A percentile compares a stretch with the other conserved stretches of the same genome.
These are phyloP conservation scores for Cinclus cinclus DNA, from an alignment of 2,113 vertebrate genomes.

Conservation along the genomic window DNA sequence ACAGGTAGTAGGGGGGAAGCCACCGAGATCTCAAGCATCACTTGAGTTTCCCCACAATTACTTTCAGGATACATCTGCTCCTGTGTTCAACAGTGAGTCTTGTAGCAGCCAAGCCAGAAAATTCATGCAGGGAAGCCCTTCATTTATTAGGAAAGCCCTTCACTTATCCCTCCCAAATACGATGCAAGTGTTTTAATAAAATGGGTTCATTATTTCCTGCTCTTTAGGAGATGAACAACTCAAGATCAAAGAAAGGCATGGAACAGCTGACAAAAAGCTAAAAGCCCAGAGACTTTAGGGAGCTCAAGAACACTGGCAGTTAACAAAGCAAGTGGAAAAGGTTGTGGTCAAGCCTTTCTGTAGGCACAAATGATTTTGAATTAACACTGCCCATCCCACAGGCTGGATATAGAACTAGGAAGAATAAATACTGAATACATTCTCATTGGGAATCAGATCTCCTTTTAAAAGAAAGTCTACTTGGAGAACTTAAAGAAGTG, in stretches of 20 bases:
- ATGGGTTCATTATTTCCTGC: neutral
- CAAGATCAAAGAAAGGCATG: neutral
- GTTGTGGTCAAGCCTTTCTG: neutral
- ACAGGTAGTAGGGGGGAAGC: neutral
- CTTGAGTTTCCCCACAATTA: neutral
- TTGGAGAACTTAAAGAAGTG: neutral
- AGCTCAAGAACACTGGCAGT: neutral
- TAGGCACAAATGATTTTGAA: neutral
- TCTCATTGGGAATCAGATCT: neutral
- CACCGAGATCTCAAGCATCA: neutral
- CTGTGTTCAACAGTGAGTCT: neutral
- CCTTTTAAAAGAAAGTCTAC: neutral
- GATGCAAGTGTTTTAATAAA: constrained; percentile 20
- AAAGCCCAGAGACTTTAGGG: neutral
- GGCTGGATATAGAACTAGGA: neutral
- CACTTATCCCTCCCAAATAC: neutral
- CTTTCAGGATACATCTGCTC: neutral
- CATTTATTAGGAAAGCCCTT: neutral
- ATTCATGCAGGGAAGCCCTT: neutral
- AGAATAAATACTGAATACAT: neutral
- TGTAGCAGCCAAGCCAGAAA: neutral
- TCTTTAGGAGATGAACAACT: constrained; percentile 22
- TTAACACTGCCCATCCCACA: neutral
- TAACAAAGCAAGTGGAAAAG: neutral
- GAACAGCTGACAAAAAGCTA: neutral